Percentiles rank a stretch among this genome's conserved stretches.
phyloP scores from a whole-genome alignment of 2,797 vertebrate genomes.

The Toxotes lorentzi region DNA sequence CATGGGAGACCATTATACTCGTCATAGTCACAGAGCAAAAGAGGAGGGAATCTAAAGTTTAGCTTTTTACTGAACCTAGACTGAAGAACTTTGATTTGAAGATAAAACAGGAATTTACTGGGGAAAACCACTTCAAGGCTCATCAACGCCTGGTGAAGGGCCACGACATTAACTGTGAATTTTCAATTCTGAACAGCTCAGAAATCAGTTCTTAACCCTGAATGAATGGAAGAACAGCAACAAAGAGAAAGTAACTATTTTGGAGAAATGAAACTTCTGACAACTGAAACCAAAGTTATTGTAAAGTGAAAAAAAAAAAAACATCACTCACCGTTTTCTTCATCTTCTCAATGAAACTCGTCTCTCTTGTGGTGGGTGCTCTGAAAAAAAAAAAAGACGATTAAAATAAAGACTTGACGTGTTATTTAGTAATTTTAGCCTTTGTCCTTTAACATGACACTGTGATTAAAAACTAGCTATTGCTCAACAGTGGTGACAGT shows the following conservation, averaged over 20 bases:
- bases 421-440: background rate
- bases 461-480: background rate
- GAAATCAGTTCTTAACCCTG: background rate
- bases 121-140: background rate
- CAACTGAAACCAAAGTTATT: background rate
- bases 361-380: constrained; percentile 86
- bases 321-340: constrained; percentile 94
- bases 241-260: background rate
- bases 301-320: background rate
- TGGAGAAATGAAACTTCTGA: background rate
- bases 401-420: constrained; percentile 14
- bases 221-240: background rate
- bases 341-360: constrained; percentile 98
- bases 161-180: background rate
- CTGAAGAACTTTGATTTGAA: background rate
- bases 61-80: background rate
- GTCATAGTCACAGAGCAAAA: background rate
- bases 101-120: background rate
- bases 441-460: background rate
- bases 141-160: background rate
- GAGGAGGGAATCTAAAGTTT: background rate
- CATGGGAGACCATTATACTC: background rate
- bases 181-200: background rate
- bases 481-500: background rate
- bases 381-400: constrained; percentile 76